Conservation (phyloP, 2,113 vertebrate genomes). For the Phalacrocorax aristotelis region DNA sequence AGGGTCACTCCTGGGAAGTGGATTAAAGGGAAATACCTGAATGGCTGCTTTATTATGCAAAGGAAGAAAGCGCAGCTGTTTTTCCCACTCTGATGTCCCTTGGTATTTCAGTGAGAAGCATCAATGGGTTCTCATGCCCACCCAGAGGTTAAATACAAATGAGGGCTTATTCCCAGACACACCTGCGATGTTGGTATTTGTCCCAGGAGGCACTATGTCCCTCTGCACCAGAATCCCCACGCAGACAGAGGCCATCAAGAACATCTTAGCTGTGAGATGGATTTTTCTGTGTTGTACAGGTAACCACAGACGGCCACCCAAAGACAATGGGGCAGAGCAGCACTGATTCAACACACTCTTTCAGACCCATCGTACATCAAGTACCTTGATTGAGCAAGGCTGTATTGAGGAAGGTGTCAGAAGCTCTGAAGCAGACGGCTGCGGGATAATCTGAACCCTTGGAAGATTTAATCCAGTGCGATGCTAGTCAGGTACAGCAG, state of each 20-base stretch:
- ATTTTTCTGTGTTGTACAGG: not conserved
- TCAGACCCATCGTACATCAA: not conserved
- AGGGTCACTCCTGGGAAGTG: not conserved
- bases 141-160: not conserved
- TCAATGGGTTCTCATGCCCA: not conserved
- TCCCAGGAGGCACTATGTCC: not conserved
- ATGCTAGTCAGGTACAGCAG: not conserved
- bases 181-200: not conserved
- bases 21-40: not conserved
- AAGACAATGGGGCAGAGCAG: not conserved
- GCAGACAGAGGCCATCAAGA: not conserved
- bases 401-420: not conserved
- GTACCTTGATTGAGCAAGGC: not conserved
- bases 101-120: not conserved
- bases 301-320: not conserved
- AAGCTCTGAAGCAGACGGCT: not conserved
- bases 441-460: not conserved
- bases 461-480: not conserved
- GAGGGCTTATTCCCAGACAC: not conserved
- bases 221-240: not conserved
- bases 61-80: not conserved
- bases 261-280: not conserved
- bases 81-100: not conserved
- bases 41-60: not conserved
- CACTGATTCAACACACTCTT: not conserved